Evolutionary conservation across 2,113 vertebrate species (phyloP).

Genomic region (Lanius collurio): DNA sequence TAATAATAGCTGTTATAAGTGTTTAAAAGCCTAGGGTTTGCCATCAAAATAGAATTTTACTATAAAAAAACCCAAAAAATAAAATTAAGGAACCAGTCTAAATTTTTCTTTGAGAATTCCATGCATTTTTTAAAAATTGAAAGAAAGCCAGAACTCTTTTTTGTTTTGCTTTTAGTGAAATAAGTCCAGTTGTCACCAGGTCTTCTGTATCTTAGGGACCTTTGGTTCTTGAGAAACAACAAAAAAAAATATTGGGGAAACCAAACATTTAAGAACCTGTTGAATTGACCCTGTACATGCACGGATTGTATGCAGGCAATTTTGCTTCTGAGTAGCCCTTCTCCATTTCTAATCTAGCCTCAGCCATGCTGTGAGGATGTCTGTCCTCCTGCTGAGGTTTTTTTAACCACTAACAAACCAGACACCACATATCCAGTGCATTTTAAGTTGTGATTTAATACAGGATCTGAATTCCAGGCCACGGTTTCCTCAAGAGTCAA

Average conservation of each 20-base stretch:
- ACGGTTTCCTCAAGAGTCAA: conserved; percentile 20
- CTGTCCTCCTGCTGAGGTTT: background rate
- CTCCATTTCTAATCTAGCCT: background rate
- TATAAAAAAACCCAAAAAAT: background rate
- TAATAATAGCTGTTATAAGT: background rate
- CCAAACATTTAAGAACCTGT: background rate
- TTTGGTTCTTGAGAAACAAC: background rate
- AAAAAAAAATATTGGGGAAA: background rate
- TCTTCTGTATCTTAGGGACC: background rate
- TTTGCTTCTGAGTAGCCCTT: background rate
- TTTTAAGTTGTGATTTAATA: background rate
- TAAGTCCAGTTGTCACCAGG: background rate
- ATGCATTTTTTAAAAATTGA: accelerated
- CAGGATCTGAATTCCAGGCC: background rate
- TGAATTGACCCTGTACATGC: background rate
- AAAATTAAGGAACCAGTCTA: background rate
- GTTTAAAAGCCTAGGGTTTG: background rate
- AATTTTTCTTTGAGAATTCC: background rate
- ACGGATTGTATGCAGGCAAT: background rate
- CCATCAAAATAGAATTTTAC: background rate
- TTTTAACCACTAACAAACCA: background rate
- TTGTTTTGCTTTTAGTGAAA: background rate
- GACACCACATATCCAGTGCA: background rate
- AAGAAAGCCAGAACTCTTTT: background rate
- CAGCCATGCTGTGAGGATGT: background rate